Evolutionary conservation across 1,140 invertebrate species (phyloP).

Genomic region (Euborellia annulipes): DNA sequence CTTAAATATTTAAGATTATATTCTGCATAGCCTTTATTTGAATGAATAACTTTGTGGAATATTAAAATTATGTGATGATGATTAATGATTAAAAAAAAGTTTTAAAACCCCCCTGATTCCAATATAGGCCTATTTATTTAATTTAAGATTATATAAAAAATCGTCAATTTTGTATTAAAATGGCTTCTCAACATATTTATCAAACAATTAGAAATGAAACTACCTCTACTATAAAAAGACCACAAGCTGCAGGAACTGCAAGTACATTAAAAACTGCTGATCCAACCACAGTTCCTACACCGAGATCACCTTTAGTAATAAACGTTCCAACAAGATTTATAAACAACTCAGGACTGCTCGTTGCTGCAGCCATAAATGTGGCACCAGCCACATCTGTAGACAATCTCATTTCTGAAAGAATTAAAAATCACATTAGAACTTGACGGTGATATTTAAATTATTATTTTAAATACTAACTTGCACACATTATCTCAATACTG

Average conservation of each 20-base stretch:
- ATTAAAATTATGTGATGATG: too few relatives aligned
- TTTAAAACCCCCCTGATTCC: too few relatives aligned
- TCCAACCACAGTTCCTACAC: slow-evolving; percentile 47
- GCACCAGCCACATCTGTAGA: slow-evolving; percentile 45
- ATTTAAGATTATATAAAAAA: not conserved
- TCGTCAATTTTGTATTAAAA: too few relatives aligned
- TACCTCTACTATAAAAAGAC: slow-evolving; percentile 40
- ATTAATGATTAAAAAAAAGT: too few relatives aligned
- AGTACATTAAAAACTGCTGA: slow-evolving; percentile 54
- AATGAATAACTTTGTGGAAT: too few relatives aligned
- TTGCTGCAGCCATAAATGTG: slow-evolving; percentile 46
- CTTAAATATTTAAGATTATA: too few relatives aligned
- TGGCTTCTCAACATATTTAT: not conserved
- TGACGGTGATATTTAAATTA: not conserved
- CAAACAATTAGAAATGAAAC: slow-evolving; percentile 13
- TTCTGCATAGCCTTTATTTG: too few relatives aligned
- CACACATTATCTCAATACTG: slow-evolving; percentile 38
- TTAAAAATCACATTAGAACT: not conserved
- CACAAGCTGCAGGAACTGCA: slow-evolving; percentile 47
- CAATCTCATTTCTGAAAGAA: slow-evolving; percentile 26
- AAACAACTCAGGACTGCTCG: slow-evolving; percentile 44
- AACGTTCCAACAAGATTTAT: slow-evolving; percentile 38
- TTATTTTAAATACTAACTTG: slow-evolving; percentile 29
- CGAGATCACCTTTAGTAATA: slow-evolving; percentile 40
- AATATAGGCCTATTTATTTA: too few relatives aligned